These are phyloP conservation scores for Lydus trimaculatus DNA, from an alignment of 2,888 invertebrate genomes.

Conservation along the genomic window DNA sequence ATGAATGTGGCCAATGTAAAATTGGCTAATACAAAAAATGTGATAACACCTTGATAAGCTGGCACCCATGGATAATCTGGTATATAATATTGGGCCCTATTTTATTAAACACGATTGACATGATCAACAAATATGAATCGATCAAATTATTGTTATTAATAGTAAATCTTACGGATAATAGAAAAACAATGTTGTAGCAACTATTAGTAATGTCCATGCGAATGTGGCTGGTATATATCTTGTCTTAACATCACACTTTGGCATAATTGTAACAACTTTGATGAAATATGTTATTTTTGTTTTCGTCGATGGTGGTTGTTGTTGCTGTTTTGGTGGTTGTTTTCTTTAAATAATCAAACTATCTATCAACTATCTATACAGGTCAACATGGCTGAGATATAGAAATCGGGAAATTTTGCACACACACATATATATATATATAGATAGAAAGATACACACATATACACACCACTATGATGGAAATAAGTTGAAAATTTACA, in stretches of 20 bases:
- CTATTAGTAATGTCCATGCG: conserved; percentile 96
- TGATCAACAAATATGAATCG: conserved; percentile 10
- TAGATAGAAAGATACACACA: neutral
- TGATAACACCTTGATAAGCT: conserved; percentile 91
- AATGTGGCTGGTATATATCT: conserved; percentile 98
- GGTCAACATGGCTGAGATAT: conserved; percentile 59
- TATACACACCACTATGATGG: neutral
- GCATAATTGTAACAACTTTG: conserved; percentile 67
- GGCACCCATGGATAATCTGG: conserved; percentile 87
- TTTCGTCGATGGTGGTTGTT: too few species aligned
- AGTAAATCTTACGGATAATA: conserved; percentile 93
- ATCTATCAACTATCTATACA: conserved; percentile 52
- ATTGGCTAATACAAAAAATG: conserved; percentile 97
- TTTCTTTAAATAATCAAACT: too few species aligned
- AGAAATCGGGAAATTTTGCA: neutral
- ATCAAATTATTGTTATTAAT: neutral
- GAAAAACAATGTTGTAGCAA: conserved; percentile 94
- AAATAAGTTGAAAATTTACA: neutral
- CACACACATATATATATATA: too few species aligned
- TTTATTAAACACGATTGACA: conserved; percentile 55
- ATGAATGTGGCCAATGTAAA: conserved; percentile 99
- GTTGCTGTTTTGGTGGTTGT: too few species aligned
- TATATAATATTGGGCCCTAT: conserved; percentile 88
- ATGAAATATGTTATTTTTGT: conserved; percentile 48
- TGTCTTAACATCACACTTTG: conserved; percentile 96